Evolutionary conservation across 1,140 invertebrate species (phyloP), one percentile per base, ranked within the genome.

Genomic region (Ptiloglossa arizonensis): DNA sequence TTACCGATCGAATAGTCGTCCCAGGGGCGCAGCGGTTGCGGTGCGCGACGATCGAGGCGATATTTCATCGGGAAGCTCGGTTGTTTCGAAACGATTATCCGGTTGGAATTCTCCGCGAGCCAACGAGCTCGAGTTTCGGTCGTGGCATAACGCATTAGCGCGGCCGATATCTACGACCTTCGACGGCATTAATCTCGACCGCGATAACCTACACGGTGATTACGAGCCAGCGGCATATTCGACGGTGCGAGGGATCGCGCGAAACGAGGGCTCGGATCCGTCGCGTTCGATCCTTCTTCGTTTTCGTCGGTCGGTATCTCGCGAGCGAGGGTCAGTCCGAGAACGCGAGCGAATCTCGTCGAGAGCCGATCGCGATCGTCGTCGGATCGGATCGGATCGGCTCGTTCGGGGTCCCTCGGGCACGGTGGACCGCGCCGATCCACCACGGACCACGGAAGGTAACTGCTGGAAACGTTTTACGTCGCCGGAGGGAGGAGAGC

Each of bases 341-440:
- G n/a, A n/a, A 44, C 24, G 35, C 38, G 44, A 32, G 9, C 5
- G 29, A 5, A 13, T 15, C n/a, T 35, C 32, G 32, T 11, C 41
- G 41, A 8, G 13, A 22, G 87, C 86, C 87, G 82, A 87, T 80
- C 84, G 84, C 88, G 87, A 89, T 89, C 87, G 88, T 86, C 81
- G 79, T 64, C 75, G 79, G 83, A n/a, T n/a, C n/a, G n/a, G n/a
- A n/a, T n/a, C 80, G 80, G 76, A 81, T 66, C 82, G 75, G 79
- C 83, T 83, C 81, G 79, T 81, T 83, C 81, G 76, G 19, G 46
- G 77, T 78, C 75, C 62, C 72, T 56, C 17, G 63, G 52, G 79
- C 64, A 54, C 27, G 66, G 59, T 60, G 72, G 72, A 38, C 69
- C 57, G 38, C 69, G 69, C 29, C 24, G 56, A 29, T 59, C 17